phyloP scores from a whole-genome alignment of 2,797 vertebrate genomes.

The Valencia hispanica region DNA sequence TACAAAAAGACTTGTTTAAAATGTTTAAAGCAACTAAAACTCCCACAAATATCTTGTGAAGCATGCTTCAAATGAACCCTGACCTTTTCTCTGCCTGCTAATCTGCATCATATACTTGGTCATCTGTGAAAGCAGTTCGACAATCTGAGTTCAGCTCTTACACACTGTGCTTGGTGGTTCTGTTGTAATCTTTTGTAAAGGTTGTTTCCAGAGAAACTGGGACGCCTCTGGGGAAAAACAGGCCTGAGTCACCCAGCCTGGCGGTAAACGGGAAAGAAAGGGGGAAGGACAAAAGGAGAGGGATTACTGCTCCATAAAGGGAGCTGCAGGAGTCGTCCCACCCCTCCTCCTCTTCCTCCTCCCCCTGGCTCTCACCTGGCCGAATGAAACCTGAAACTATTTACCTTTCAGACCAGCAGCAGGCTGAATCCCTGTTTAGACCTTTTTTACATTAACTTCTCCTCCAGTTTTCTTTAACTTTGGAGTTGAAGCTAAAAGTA shows the following conservation, averaged over 20 bases:
- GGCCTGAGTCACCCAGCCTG: constrained; percentile 21
- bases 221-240: constrained; percentile 11
- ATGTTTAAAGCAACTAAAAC: neutral
- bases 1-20: neutral
- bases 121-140: neutral
- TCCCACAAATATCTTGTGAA: neutral
- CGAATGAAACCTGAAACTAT: constrained; percentile 44
- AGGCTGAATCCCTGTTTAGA: neutral
- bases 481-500: neutral
- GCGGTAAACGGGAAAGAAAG: constrained; percentile 6
- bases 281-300: constrained; percentile 27
- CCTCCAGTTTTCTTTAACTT: neutral
- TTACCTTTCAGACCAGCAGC: constrained; percentile 18
- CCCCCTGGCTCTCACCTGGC: constrained; percentile 53
- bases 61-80: neutral
- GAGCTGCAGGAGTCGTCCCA: constrained; percentile 4
- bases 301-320: constrained; percentile 25
- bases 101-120: neutral
- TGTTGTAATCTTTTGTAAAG: constrained; percentile 22
- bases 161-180: neutral
- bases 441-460: neutral
- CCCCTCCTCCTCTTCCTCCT: constrained; percentile 38
- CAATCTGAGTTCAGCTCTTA: neutral
- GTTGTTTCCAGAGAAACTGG: constrained; percentile 9
- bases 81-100: neutral